These are phyloP conservation scores for Pseudomyrmex gracilis DNA, from an alignment of 1,140 invertebrate species.

Conservation along the genomic window DNA sequence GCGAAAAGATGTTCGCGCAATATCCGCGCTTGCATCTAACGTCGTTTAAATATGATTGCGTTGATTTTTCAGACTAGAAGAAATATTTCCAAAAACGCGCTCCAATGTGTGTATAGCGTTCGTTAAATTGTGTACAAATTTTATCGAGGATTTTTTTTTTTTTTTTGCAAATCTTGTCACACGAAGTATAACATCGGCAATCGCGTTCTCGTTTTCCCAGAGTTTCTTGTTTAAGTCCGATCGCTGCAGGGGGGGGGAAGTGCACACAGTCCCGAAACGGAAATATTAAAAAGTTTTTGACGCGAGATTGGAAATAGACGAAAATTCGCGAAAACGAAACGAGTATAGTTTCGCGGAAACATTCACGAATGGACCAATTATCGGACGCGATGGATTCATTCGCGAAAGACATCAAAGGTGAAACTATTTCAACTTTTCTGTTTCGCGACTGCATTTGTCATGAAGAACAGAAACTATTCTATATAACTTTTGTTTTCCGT, in stretches of 20 bases:
- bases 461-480: background rate
- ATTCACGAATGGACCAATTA: too few species aligned
- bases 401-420: too few species aligned
- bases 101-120: background rate
- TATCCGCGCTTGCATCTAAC: slow-evolving; percentile 5
- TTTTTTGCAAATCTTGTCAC: background rate
- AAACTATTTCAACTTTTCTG: too few species aligned
- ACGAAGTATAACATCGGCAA: background rate
- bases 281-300: background rate
- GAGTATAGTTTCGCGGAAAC: too few species aligned
- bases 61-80: background rate
- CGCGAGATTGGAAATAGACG: background rate
- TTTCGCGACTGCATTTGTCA: too few species aligned
- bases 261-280: too few species aligned
- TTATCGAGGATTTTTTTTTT: background rate
- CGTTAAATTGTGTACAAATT: background rate
- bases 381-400: too few species aligned
- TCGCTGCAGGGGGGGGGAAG: too few species aligned
- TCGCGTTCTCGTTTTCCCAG: background rate
- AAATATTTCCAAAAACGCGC: background rate
- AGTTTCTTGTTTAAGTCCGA: background rate
- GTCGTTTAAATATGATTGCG: slow-evolving; percentile 50
- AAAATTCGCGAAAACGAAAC: background rate
- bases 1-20: slow-evolving; percentile 49
- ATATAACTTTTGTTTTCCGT: background rate